A percentile compares a stretch with the other conserved stretches of the same genome.
Conservation (phyloP, 1,140 invertebrate genomes). For the Drosophila pandora region DNA sequence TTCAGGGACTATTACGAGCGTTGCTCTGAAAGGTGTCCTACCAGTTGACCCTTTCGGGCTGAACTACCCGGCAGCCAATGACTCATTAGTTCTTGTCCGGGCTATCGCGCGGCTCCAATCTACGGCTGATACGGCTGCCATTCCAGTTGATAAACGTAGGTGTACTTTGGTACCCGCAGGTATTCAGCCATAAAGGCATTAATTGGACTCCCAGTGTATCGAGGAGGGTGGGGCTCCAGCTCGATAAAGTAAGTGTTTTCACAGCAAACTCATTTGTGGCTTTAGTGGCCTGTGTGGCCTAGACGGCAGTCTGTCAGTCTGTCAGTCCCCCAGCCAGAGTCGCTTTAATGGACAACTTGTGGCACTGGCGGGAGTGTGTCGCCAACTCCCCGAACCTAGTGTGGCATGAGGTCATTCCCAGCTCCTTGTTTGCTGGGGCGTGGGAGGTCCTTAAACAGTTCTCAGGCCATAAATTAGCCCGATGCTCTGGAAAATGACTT, state of each 20-base stretch:
- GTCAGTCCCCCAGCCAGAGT: constrained; percentile 8
- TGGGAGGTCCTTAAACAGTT: constrained; percentile 14
- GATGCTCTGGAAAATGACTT: not conserved
- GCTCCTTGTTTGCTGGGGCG: constrained; percentile 3
- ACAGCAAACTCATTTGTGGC: constrained; percentile 5
- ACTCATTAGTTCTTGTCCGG: constrained; percentile 21
- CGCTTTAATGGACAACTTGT: constrained; percentile 25
- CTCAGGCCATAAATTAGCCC: constrained; percentile 1
- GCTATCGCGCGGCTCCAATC: constrained; percentile 31
- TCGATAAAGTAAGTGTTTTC: not conserved
- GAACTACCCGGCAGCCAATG: constrained; percentile 22
- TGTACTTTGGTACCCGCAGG: constrained; percentile 33
- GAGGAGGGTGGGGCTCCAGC: not conserved
- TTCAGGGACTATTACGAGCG: not conserved
- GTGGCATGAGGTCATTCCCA: constrained; percentile 32
- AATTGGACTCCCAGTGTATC: constrained; percentile 13
- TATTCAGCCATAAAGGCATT: constrained; percentile 6
- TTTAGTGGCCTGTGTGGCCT: not conserved
- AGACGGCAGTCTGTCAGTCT: not conserved
- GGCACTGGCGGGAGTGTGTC: constrained; percentile 1
- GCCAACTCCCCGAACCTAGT: constrained; percentile 11
- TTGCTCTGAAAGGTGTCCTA: not conserved
- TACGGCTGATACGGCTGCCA: constrained; percentile 20
- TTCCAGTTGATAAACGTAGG: constrained; percentile 24
- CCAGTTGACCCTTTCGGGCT: not conserved